Conservation (phyloP, 2,797 vertebrate genomes). For the Ambastaia sidthimunki region DNA sequence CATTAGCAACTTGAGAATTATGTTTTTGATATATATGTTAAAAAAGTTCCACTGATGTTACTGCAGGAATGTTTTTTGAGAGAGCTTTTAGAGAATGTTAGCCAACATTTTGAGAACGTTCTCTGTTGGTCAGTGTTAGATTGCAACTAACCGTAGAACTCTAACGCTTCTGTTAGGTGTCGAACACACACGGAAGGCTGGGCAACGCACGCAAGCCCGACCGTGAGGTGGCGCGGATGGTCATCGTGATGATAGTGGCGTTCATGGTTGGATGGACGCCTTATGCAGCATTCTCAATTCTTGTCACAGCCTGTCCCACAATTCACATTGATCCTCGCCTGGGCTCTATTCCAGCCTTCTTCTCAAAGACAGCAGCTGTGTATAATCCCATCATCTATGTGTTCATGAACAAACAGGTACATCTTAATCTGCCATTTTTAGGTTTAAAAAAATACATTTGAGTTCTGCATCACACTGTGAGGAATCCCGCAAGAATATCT, state of each 20-base stretch:
- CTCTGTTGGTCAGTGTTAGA: neutral
- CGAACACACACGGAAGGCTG: conserved; percentile 78
- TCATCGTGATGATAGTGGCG: conserved; percentile 88
- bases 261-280: conserved; percentile 91
- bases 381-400: conserved; percentile 93
- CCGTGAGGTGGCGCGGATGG: conserved; percentile 88
- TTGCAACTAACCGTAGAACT: conserved; percentile 6
- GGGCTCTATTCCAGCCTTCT: conserved; percentile 87
- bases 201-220: conserved; percentile 84
- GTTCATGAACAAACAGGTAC: conserved; percentile 94
- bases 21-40: too few relatives aligned
- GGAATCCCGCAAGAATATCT: neutral
- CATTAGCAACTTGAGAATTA: too few relatives aligned
- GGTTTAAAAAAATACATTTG: neutral
- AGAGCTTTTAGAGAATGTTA: too few relatives aligned
- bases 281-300: conserved; percentile 84
- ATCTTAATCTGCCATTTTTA: conserved; percentile 1
- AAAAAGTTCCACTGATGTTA: too few relatives aligned
- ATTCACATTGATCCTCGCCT: conserved; percentile 84
- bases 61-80: too few relatives aligned
- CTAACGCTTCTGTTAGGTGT: conserved; percentile 75
- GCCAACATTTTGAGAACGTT: too few relatives aligned
- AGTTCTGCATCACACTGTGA: neutral
- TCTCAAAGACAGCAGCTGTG: conserved; percentile 89
- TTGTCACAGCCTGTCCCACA: conserved; percentile 82